Base-by-base conservation (phyloP, 2,797 vertebrate species). In the Sebastes baramenuke region DNA sequence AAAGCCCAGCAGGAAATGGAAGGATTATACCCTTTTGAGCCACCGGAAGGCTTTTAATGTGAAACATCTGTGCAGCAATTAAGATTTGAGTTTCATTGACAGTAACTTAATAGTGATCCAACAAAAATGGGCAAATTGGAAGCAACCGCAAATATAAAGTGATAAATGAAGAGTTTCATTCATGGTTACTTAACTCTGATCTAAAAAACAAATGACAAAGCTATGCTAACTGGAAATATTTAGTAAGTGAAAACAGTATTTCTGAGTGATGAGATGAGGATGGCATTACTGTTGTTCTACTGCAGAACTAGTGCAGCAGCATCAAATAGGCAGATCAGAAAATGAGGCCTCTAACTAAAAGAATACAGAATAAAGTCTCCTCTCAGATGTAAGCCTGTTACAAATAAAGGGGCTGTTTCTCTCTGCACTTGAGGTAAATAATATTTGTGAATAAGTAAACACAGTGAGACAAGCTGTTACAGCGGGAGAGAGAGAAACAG, bases 381-480 rank as follows among this genome's bases (percentile, higher is more conserved):
- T 59, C 9, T 27, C 2, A 1, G 0, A 24, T 42, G 2, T 25
- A 54, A 27, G 13, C 29, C 24, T 13, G 8, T 36, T 32, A 66
- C 8, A 64, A 42, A 25, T 29, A 16, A 64, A 54, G 8, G 8
- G 25, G 4, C 36, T 18, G 27, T 18, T 78, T 58, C 18, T 77
- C 16, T 38, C 20, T 36, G 34, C 20, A 38, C n/a, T 14, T 27
- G 14, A 32, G 36, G 29, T 49, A 54, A 66, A 38, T 72, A 13
- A 36, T 14, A 32, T 2, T 7, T 38, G n/a, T 25, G 29, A 65
- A 59, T 34, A 46, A 58, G 54, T 20, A 11, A 71, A 27, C 13
- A 30, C 30, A 46, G 55, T 76, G 34, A 74, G 71, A 59, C 34
- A 32, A 78, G 22, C 46, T 74, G 55, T 67, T 76, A 7, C 54